phyloP scores from a whole-genome alignment of 2,888 invertebrate genomes.

The Eupsilia transversa region DNA sequence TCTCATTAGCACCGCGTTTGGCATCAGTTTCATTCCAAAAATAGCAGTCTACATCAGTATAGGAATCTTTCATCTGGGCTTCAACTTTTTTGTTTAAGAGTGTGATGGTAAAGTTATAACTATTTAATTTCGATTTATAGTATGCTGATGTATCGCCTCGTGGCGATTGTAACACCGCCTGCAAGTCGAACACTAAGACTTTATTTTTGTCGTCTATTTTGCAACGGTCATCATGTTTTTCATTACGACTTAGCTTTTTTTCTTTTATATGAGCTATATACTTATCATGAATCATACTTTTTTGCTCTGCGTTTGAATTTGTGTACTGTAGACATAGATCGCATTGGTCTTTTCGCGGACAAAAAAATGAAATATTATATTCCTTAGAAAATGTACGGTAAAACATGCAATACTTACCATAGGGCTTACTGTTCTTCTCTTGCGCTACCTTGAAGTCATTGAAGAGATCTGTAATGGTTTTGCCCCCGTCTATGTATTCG shows the following conservation, averaged over 20 bases:
- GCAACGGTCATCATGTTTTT: conserved; percentile 17
- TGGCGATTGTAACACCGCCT: conserved; percentile 15
- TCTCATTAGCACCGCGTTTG: conserved; percentile 14
- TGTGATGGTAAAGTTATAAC: conserved; percentile 11
- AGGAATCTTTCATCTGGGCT: conserved; percentile 3
- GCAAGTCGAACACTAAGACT: conserved; percentile 5
- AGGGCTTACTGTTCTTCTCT: conserved; percentile 11
- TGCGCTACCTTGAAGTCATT: conserved; percentile 13
- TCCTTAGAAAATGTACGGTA: conserved; percentile 2
- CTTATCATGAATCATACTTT: background rate
- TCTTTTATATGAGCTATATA: conserved; percentile 10
- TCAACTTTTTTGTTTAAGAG: conserved; percentile 21
- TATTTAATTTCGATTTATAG: conserved; percentile 20
- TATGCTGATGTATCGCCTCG: conserved; percentile 10
- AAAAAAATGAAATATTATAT: conserved; percentile 22
- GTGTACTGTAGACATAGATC: conserved; percentile 7
- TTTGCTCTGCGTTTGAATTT: conserved; percentile 11
- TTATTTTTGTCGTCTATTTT: conserved; percentile 9
- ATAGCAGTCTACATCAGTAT: conserved; percentile 9
- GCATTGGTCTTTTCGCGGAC: conserved; percentile 11
- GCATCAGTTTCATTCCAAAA: conserved; percentile 16
- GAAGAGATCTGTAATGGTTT: conserved; percentile 21
- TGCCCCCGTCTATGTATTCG: conserved; percentile 14
- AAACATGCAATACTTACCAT: conserved; percentile 15
- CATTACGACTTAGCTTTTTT: background rate